Evolutionary conservation across 2,888 invertebrate genomes (phyloP), one percentile per base, ranked within the genome.

Genomic region (Acrobasis repandana): DNA sequence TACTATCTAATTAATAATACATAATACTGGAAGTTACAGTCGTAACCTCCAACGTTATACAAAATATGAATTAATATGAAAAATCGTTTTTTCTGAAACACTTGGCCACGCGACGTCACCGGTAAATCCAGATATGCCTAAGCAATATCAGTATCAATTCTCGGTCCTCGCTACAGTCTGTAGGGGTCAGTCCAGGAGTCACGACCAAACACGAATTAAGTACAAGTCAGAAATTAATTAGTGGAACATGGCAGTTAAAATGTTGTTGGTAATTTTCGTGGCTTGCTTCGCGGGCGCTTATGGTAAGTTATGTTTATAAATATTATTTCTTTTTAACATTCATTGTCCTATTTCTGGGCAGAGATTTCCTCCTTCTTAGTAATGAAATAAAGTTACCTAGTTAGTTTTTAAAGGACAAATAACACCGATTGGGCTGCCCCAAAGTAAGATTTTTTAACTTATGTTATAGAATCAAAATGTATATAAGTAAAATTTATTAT

Each of bases 81-180:
- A 18, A 16, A 9, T 20, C 15, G 10, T 54, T 5, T 54, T 36
- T 15, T 34, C 49, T 50, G 50, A 63, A 65, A 48, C 67, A 72
- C 73, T 82, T 86, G 50, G 72, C 70, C 61, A 8, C 65, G 60
- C 72, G 78, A 76, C 57, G 71, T 74, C 85, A 90, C 90, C 80
- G 80, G 88, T 84, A 82, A 72, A 75, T 82, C 88, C 72, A 71
- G 74, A 72, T 80, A 76, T 79, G 75, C 69, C 71, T 75, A 76
- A 79, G 75, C 43, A 71, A 72, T 79, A 78, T 79, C 78, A 71
- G 77, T 73, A 77, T 72, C 67, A 70, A 69, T 73, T 71, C 72
- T 68, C 66, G 64, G 59, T 52, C 64, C 56, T 65, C 67, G 65
- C 71, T 67, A 68, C 71, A 65, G 59, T 50, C 52, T 36, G 34